Conservation (phyloP, 2,888 invertebrate species). For the Dysmachus trigonus region DNA sequence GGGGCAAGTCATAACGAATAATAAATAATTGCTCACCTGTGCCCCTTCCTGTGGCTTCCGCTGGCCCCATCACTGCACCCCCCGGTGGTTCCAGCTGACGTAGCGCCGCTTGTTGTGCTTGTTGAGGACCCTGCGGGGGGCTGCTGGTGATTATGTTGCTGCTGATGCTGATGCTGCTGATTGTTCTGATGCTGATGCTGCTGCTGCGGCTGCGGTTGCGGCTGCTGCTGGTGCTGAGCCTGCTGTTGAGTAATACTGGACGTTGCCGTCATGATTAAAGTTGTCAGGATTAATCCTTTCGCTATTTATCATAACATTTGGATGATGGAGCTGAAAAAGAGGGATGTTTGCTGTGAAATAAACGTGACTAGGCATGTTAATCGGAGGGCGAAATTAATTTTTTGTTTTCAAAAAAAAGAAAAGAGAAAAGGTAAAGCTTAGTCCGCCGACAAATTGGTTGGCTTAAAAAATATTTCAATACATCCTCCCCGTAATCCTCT, state of each 20-base stretch:
- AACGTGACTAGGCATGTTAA: neutral
- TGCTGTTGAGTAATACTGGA: constrained; percentile 53
- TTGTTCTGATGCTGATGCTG: constrained; percentile 42
- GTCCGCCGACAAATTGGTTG: neutral
- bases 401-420: neutral
- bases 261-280: constrained; percentile 51
- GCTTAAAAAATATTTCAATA: neutral
- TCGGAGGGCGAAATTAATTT: neutral
- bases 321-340: constrained; percentile 21
- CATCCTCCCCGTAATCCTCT: neutral
- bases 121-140: constrained; percentile 19
- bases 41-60: constrained; percentile 71
- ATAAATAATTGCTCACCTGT: constrained; percentile 65
- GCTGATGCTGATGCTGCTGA: constrained; percentile 47
- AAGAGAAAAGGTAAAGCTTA: neutral
- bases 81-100: constrained; percentile 58
- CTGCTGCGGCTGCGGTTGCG: constrained; percentile 54
- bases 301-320: constrained; percentile 48
- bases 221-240: constrained; percentile 49
- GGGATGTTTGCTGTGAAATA: neutral
- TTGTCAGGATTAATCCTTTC: constrained; percentile 35
- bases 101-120: constrained; percentile 64
- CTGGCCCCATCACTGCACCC: constrained; percentile 53
- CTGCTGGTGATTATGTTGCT: constrained; percentile 48
- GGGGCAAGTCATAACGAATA: neutral